phyloP scores from a whole-genome alignment of 2,888 invertebrate species.

The Philhelius pedissequus region DNA sequence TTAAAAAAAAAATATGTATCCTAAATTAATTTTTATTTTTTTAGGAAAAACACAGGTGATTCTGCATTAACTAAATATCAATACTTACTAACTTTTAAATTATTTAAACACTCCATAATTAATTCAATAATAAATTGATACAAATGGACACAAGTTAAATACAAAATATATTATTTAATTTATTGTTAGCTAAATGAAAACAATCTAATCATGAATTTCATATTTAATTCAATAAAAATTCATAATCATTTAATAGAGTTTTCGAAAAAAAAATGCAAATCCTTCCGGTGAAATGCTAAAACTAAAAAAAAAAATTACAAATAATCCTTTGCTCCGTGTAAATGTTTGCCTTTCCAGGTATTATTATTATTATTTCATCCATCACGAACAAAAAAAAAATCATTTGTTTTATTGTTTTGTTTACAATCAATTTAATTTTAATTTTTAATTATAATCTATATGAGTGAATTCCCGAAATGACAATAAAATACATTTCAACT shows the following conservation, averaged over 20 bases:
- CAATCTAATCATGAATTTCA: constrained; percentile 50
- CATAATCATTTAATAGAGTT: constrained; percentile 42
- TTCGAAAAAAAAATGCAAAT: neutral
- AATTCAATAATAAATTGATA: constrained; percentile 21
- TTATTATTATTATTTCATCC: neutral
- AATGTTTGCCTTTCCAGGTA: neutral
- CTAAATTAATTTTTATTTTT: no score
- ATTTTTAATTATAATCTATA: constrained; percentile 60
- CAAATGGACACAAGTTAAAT: constrained; percentile 14
- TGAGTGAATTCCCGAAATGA: constrained; percentile 10
- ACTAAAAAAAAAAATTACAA: neutral
- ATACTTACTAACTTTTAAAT: neutral
- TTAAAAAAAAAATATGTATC: no score
- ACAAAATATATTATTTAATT: neutral
- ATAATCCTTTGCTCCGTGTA: neutral
- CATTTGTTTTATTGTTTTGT: neutral
- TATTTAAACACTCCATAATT: neutral
- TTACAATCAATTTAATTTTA: constrained; percentile 39
- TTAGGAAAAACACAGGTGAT: neutral
- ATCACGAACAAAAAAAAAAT: neutral
- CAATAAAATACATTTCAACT: constrained; percentile 14
- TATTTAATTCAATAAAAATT: constrained; percentile 54
- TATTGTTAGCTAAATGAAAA: constrained; percentile 13
- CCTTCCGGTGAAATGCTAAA: neutral
- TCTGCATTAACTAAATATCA: neutral